phyloP scores from a whole-genome alignment of 1,140 invertebrate genomes.

The Physella acuta region DNA sequence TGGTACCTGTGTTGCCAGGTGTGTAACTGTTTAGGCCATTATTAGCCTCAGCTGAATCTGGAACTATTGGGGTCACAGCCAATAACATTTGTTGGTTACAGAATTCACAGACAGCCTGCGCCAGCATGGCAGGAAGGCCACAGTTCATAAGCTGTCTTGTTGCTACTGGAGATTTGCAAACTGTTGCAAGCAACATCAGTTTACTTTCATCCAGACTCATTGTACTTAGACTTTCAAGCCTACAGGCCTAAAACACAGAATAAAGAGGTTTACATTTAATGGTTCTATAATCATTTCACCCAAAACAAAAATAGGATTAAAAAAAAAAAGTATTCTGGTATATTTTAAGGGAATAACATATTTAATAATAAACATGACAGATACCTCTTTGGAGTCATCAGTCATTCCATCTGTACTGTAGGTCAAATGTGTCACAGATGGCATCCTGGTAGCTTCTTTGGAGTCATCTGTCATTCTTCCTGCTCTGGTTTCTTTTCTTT shows the following conservation, averaged over 20 bases:
- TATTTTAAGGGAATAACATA: background rate
- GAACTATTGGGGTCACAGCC: too few relatives aligned
- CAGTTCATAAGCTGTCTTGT: constrained; percentile 76
- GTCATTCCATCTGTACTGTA: constrained; percentile 29
- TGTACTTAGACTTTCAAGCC: constrained; percentile 46
- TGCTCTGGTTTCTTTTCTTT: constrained; percentile 22
- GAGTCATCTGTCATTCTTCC: constrained; percentile 46
- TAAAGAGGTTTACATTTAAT: constrained; percentile 1
- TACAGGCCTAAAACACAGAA: constrained; percentile 5
- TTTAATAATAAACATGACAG: too few relatives aligned
- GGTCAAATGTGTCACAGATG: background rate
- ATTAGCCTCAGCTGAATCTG: too few relatives aligned
- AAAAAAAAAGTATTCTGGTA: background rate
- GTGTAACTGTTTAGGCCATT: constrained; percentile 1
- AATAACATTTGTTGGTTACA: constrained; percentile 49
- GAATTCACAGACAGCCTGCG: constrained; percentile 58
- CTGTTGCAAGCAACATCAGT: constrained; percentile 73
- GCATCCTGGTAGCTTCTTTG: constrained; percentile 42
- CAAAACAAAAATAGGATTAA: background rate
- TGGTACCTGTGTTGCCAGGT: background rate
- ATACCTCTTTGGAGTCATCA: constrained; percentile 36
- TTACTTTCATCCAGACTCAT: constrained; percentile 64
- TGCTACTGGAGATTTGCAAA: constrained; percentile 75
- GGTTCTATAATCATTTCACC: background rate
- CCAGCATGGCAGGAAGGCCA: constrained; percentile 72